phyloP scores from a whole-genome alignment of 1,140 invertebrate species.

The Phymastichus coffea region DNA sequence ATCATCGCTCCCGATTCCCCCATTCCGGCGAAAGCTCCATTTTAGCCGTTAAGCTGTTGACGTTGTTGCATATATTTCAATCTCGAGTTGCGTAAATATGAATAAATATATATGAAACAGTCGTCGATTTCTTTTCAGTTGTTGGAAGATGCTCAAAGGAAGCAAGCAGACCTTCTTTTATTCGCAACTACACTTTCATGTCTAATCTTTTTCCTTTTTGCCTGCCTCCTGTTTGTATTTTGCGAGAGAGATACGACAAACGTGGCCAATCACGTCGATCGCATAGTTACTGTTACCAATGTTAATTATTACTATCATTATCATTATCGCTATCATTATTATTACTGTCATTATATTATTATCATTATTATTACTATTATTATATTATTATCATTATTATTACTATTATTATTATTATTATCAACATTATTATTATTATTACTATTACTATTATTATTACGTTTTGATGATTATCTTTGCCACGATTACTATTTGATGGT shows the following conservation, averaged over 20 bases:
- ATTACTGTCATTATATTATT: slow-evolving; percentile 34
- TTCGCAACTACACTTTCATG: no score
- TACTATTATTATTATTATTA: slow-evolving; percentile 37
- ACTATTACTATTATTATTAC: slow-evolving; percentile 35
- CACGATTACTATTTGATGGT: slow-evolving; percentile 33
- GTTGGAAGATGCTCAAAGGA: no score
- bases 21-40: slow-evolving; percentile 32
- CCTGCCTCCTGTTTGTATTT: slow-evolving; percentile 30
- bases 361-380: slow-evolving; percentile 35
- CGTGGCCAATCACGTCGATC: slow-evolving; percentile 28
- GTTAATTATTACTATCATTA: slow-evolving; percentile 44
- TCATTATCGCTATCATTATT: slow-evolving; percentile 33
- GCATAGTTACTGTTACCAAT: slow-evolving; percentile 45
- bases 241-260: slow-evolving; percentile 32
- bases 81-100: slow-evolving; percentile 36
- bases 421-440: slow-evolving; percentile 35
- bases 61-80: slow-evolving; percentile 52
- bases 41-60: slow-evolving; percentile 55
- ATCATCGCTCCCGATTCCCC: slow-evolving; percentile 47
- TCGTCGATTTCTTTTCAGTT: no score
- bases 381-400: slow-evolving; percentile 36
- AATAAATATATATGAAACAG: slow-evolving; percentile 34
- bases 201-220: slow-evolving; percentile 40
- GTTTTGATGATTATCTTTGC: slow-evolving; percentile 34
- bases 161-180: no score